Conservation (phyloP, 2,113 vertebrate genomes). For the Crocuta crocuta region DNA sequence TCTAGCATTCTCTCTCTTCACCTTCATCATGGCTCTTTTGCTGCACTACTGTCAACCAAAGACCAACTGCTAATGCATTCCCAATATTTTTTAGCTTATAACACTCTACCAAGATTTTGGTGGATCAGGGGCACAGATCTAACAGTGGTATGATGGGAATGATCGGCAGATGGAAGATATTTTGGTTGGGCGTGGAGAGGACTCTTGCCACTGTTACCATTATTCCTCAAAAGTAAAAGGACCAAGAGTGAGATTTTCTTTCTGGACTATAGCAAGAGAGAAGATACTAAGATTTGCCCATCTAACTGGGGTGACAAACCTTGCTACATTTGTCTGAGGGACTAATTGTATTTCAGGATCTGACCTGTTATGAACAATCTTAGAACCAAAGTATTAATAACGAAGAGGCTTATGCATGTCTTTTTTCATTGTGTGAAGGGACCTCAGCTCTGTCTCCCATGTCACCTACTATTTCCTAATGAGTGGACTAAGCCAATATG, state of each 20-base stretch:
- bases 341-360: neutral
- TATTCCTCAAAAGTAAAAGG: neutral
- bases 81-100: neutral
- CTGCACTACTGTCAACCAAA: neutral
- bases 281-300: neutral
- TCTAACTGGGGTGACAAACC: neutral
- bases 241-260: neutral
- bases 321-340: neutral
- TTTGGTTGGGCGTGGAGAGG: neutral
- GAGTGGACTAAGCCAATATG: neutral
- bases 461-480: neutral
- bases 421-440: neutral
- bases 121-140: neutral
- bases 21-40: neutral
- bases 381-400: neutral
- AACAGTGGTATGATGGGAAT: neutral
- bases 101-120: neutral
- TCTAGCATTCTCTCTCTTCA: neutral
- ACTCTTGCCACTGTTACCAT: neutral
- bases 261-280: neutral
- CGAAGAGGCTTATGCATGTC: neutral
- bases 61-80: neutral
- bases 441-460: neutral
- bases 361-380: constrained; percentile 42
- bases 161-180: neutral